Percentiles rank a stretch among this genome's conserved stretches.
Evolutionary conservation across 23 tunicate genomes (phyloP).

Genomic region (Styela plicata): DNA sequence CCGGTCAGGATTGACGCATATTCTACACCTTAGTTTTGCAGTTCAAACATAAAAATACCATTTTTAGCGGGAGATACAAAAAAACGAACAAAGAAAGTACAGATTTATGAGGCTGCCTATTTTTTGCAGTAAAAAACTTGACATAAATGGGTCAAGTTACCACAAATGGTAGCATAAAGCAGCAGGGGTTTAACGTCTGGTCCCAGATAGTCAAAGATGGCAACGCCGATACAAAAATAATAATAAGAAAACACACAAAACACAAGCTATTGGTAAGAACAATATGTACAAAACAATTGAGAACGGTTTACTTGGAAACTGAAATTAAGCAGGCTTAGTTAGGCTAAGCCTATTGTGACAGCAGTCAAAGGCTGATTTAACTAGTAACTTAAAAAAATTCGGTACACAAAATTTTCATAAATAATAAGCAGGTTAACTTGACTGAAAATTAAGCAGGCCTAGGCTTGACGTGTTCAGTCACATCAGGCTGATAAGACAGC

Average conservation of each 20-base stretch:
- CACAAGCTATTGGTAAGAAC: not conserved
- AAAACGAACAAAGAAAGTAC: too few species aligned
- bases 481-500: not conserved
- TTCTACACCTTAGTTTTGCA: too few species aligned
- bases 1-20: too few species aligned
- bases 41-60: too few species aligned
- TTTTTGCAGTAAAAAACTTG: too few species aligned
- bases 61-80: too few species aligned
- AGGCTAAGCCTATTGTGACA: not conserved
- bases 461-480: not conserved
- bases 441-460: not conserved
- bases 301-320: not conserved
- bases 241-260: not conserved
- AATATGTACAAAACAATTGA: not conserved
- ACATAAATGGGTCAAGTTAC: too few species aligned
- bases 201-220: not conserved
- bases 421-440: not conserved
- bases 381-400: not conserved
- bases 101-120: too few species aligned
- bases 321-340: not conserved
- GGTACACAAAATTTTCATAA: not conserved
- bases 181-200: not conserved
- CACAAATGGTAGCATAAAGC: not conserved
- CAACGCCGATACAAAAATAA: not conserved
- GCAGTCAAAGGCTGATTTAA: not conserved